Base-by-base conservation (phyloP, 2,797 vertebrate genomes). In the Arrhamphus sclerolepis region DNA sequence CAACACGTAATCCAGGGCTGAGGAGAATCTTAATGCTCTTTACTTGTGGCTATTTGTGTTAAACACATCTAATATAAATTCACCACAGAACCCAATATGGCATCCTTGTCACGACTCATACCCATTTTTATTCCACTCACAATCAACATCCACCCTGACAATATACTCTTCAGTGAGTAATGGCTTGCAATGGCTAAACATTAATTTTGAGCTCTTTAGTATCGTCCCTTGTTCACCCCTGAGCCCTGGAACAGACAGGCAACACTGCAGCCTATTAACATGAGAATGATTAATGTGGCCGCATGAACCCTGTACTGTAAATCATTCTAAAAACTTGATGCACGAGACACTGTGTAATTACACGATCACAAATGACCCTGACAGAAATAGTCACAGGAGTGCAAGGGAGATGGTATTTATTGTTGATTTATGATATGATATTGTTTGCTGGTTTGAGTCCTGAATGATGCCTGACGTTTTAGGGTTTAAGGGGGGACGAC, bases 271-370 rank as follows among this genome's bases (percentile, higher is more conserved):
- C 58, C 84, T 55, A 83, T 88, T 88, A 88, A 59, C 74, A 75
- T 59, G 48, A 78, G 62, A 56, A 69, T 86, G 87, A 88, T 86
- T 77, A 80, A 90, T 84, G 81, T 77, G 75, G 41, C 73, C 77
- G 56, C 57, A 68, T 77, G 77, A 83, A 75, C 85, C 72, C 56
- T 42, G 31, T 46, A 70, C 75, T 85, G 80, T 87, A 89, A 89
- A 87, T 87, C 82, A 86, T 79, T 73, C 70, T 58, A 75, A 84
- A 88, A 83, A 82, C 48, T 82, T 82, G 81, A 86, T 62, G 73
- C 43, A 46, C 65, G 53, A 61, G 65, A 78, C 31, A 31, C 61
- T 21, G 62, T 34, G 69, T 71, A 85, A 88, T 87, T 85, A 85
- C 75, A 81, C 68, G 70, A 85, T 85, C 81, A 78, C 69, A 83